These are phyloP conservation scores for Miltochrista miniata DNA, from an alignment of 2,888 invertebrate species.

Conservation along the genomic window DNA sequence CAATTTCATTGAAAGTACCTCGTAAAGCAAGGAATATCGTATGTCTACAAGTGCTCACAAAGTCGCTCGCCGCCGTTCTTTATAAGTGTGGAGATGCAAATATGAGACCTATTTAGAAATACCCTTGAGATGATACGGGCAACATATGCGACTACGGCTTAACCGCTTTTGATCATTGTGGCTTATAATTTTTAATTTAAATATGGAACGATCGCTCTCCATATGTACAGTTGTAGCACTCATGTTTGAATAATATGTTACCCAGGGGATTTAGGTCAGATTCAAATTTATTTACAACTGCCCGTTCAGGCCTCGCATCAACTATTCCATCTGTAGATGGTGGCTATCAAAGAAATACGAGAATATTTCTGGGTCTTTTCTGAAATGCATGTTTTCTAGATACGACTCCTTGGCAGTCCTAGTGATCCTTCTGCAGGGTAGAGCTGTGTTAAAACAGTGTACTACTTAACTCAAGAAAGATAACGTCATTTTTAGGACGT, in stretches of 20 bases:
- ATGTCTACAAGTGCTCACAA: constrained; percentile 12
- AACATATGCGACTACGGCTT: constrained; percentile 18
- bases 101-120: constrained; percentile 37
- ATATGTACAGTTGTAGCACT: not conserved
- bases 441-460: too few relatives aligned
- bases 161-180: constrained; percentile 31
- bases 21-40: constrained; percentile 9
- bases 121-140: constrained; percentile 29
- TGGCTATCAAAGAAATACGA: too few relatives aligned
- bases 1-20: constrained; percentile 4
- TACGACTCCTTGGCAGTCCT: too few relatives aligned
- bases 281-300: too few relatives aligned
- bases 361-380: too few relatives aligned
- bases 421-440: too few relatives aligned
- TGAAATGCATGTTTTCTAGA: too few relatives aligned
- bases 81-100: constrained; percentile 37
- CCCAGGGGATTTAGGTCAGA: not conserved
- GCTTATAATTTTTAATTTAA: constrained; percentile 40
- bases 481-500: too few relatives aligned
- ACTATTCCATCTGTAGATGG: too few relatives aligned
- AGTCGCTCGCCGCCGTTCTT: constrained; percentile 13
- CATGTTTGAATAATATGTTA: constrained; percentile 6
- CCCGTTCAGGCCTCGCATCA: too few relatives aligned
- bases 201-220: constrained; percentile 32
- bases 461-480: too few relatives aligned